Evolutionary conservation across 2,797 vertebrate genomes (phyloP), one percentile per base, ranked within the genome.

Genomic region (Coccyzus lansbergi): DNA sequence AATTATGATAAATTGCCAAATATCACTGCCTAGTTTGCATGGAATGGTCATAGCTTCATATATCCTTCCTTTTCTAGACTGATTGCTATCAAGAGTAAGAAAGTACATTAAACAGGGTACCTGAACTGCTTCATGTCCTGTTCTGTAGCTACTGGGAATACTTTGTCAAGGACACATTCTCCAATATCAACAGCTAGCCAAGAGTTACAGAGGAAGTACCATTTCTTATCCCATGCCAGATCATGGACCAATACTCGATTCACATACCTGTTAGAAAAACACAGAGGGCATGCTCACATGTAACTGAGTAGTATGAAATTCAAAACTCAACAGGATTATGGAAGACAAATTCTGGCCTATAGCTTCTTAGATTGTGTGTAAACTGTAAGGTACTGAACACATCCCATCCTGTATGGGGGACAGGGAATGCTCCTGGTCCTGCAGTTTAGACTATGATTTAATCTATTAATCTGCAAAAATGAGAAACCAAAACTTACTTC

Each of bases 171-270:
- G 52, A 98, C 94, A 86, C 98, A 99, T 68, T 99, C 99, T 90
- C 98, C 99, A 22, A 99, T 97, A 79, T 99, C 98, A n/a, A 99
- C 80, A 58, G 99, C 98, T 85, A 99, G 96, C 99, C 99, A 99
- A 3, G 99, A 99, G 92, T 98, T 99, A 95, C 99, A 99, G 80
- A 99, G 98, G 95, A 99, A 99, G 87, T 99, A 98, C 99, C 99
- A 99, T 84, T 98, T 99, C 92, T 97, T 97, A 93, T 98, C 98
- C 53, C 91, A 97, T 28, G 98, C 98, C 84, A 99, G 93, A 91
- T 99, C 99, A 28, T 99, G 98, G 82, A 99, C 98, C 90, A 98
- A 97, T 25, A 99, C 98, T 93, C 98, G 98, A 97, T 98, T 99
- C 88, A 99, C 97, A 20, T 99, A 99, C 99, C 99, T 99, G 95